These are phyloP conservation scores for Dipodomys merriami DNA, from an alignment of 2,113 vertebrate species.

Conservation along the genomic window DNA sequence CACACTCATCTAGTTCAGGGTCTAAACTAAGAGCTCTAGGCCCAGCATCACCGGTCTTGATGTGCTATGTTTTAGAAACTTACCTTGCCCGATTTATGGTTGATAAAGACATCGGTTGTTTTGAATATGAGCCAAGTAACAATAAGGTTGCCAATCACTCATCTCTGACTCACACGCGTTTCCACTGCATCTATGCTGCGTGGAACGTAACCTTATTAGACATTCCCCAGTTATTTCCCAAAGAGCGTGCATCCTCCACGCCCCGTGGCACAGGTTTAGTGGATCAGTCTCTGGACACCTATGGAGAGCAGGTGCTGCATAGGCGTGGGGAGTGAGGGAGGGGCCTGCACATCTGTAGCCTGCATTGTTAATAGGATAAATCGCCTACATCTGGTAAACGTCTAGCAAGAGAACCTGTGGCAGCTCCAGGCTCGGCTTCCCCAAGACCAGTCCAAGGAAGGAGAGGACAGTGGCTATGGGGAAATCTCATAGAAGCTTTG, in stretches of 20 bases:
- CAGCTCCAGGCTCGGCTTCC: background rate
- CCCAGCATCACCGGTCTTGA: background rate
- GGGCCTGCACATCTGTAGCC: accelerated
- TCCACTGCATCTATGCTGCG: background rate
- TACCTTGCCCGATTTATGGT: background rate
- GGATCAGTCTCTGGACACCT: background rate
- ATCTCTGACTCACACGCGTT: no score
- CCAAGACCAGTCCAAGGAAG: no score
- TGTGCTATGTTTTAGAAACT: background rate
- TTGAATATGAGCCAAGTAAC: background rate
- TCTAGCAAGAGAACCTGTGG: background rate
- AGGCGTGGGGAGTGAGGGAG: no score
- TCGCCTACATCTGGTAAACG: no score
- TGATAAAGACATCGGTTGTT: background rate
- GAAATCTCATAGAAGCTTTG: background rate
- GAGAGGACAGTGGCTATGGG: background rate
- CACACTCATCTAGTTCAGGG: background rate
- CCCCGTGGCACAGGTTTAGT: background rate
- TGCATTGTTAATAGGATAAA: no score
- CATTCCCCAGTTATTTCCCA: background rate
- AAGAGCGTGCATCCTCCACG: background rate
- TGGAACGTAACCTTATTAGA: background rate
- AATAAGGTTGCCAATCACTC: background rate
- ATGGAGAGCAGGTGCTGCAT: background rate
- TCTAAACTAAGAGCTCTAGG: background rate